A percentile compares a stretch with the other conserved stretches of the same genome.
These are phyloP conservation scores for Melanostoma scalare DNA, from an alignment of 2,888 invertebrate species.

Conservation along the genomic window DNA sequence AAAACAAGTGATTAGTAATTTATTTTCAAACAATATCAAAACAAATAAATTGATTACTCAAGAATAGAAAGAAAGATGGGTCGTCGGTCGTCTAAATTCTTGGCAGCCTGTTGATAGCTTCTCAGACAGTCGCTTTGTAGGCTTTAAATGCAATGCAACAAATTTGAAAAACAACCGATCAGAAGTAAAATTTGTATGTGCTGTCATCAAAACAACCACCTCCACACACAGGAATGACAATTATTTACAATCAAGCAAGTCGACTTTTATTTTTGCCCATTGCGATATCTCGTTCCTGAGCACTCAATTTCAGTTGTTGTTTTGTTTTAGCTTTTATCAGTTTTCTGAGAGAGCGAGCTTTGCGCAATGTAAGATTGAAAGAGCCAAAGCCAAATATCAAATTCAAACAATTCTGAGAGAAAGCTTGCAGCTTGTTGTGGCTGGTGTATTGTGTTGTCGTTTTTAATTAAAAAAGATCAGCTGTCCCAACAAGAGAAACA, in stretches of 20 bases:
- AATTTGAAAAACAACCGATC: not conserved
- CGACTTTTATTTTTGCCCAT: not conserved
- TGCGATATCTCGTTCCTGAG: not conserved
- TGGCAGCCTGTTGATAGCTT: conserved; percentile 9
- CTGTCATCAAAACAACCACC: conserved; percentile 2
- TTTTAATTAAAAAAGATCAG: conserved; percentile 1
- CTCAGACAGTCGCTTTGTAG: not conserved
- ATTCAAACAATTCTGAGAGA: not conserved
- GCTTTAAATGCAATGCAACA: conserved; percentile 9
- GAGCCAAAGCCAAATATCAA: not conserved
- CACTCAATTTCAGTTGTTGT: not conserved
- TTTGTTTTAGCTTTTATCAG: conserved; percentile 13
- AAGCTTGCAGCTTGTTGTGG: conserved; percentile 1
- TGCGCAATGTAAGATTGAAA: not conserved
- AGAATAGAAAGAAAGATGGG: not conserved
- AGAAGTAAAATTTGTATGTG: not conserved
- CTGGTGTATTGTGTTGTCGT: too few relatives aligned
- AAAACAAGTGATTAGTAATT: conserved; percentile 16
- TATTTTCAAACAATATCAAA: not conserved
- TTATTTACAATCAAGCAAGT: not conserved
- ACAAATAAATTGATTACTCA: conserved; percentile 31
- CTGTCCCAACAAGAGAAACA: not conserved
- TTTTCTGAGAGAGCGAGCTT: not conserved
- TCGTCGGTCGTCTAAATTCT: not conserved
- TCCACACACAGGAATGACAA: conserved; percentile 4